Base-by-base conservation (phyloP, 2,797 vertebrate genomes). In the Phalloptychus januarius region DNA sequence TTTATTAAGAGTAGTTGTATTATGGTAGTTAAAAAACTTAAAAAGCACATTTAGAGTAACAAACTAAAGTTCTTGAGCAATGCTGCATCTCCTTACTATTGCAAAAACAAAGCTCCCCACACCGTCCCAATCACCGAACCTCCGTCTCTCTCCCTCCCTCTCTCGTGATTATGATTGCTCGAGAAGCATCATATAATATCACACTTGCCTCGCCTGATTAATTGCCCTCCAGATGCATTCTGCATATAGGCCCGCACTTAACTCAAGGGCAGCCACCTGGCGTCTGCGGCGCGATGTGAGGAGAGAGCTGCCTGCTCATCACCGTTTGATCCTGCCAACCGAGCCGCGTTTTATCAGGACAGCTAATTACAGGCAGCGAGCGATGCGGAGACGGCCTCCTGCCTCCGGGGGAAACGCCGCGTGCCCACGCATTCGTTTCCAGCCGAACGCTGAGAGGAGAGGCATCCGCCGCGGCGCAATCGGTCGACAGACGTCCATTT, bases 251-350 rank as follows among this genome's bases (percentile, higher is more conserved):
- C 82, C 71, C 6, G 83, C 89, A 82, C 90, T 92, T 90, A 71
- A 65, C 83, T 93, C 89, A 92, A 94, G 93, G 92, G 90, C 92
- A 79, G 90, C 88, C 93, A 94, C 92, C 93, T 94, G 93, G 93
- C 79, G 74, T 89, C 88, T 87, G 87, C 91, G 86, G 82, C 72
- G 86, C 75, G 76, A 83, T 84, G 87, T 82, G 91, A 85, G 23
- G 50, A 83, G 87, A 86, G 91, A 89, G 90, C 86, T 85, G 90
- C 91, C 92, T 87, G 90, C 91, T 93, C 91, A 87, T 93, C 92
- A 88, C 85, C 81, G 93, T 90, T 91, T 93, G 90, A 94, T 92
- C 91, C 90, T 76, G 92, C 92, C 91, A 86, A 90, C 87, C 87
- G 91, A 87, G 86, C 72, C 18, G 71, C 82, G 89, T 91, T 91